Conservation (phyloP, 2,888 invertebrate genomes). For the Stenurella melanura region DNA sequence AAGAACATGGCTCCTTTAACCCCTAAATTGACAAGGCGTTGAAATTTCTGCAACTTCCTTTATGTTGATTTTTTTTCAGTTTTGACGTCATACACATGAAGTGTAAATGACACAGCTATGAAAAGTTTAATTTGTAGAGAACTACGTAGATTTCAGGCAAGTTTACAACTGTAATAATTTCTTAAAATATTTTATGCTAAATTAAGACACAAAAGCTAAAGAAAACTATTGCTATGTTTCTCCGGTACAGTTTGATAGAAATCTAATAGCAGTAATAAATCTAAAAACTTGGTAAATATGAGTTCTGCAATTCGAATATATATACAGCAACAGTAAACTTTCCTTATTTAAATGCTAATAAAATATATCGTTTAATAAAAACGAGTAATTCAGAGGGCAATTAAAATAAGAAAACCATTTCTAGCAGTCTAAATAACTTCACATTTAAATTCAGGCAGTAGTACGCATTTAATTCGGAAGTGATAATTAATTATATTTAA, state of each 20-base stretch:
- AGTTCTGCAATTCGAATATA: not conserved
- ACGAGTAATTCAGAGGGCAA: slow-evolving; percentile 21
- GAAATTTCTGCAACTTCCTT: too few relatives aligned
- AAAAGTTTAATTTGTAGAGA: too few relatives aligned
- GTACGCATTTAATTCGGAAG: slow-evolving; percentile 39
- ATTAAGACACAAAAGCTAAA: slow-evolving; percentile 27
- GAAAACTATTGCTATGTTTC: slow-evolving; percentile 29
- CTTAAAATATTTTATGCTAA: too few relatives aligned
- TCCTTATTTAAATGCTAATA: slow-evolving; percentile 41
- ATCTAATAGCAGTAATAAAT: slow-evolving; percentile 42
- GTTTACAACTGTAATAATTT: too few relatives aligned
- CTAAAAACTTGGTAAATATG: slow-evolving; percentile 43
- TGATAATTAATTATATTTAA: slow-evolving; percentile 44
- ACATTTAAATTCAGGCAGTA: slow-evolving; percentile 30
- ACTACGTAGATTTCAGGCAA: too few relatives aligned
- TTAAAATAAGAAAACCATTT: slow-evolving; percentile 30
- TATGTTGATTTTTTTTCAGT: too few relatives aligned
- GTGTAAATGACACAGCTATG: too few relatives aligned
- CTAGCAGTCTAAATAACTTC: slow-evolving; percentile 20
- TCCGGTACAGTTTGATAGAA: slow-evolving; percentile 39
- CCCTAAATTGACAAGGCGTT: too few relatives aligned
- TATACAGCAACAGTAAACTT: slow-evolving; percentile 28
- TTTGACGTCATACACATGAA: too few relatives aligned
- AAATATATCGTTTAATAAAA: slow-evolving; percentile 34
- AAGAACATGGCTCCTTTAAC: too few relatives aligned